phyloP scores from a whole-genome alignment of 2,113 vertebrate species.

The Archocentrus centrarchus region DNA sequence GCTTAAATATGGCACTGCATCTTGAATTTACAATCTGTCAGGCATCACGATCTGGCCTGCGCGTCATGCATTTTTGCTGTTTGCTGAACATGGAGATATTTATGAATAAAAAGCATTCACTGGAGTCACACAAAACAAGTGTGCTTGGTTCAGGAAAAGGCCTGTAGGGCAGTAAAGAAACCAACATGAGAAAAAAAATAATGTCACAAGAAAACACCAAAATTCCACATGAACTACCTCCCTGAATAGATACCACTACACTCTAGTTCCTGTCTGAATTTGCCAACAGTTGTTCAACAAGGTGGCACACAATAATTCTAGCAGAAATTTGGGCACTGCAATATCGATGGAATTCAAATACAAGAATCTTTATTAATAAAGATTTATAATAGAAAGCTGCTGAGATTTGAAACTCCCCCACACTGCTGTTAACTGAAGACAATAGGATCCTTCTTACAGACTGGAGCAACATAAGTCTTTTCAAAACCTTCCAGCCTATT shows the following conservation, averaged over 20 bases:
- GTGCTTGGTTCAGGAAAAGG: not conserved
- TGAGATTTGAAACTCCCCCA: slow-evolving; percentile 15
- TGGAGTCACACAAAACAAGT: slow-evolving; percentile 30
- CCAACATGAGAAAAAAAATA: slow-evolving; percentile 10
- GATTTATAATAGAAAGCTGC: slow-evolving; percentile 33
- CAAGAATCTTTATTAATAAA: slow-evolving; percentile 18
- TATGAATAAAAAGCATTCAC: slow-evolving; percentile 44
- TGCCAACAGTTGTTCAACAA: slow-evolving; percentile 45
- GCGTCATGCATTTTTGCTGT: slow-evolving; percentile 11
- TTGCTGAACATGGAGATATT: slow-evolving; percentile 28
- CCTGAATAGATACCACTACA: slow-evolving; percentile 17
- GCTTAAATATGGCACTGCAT: not conserved
- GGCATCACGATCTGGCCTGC: slow-evolving; percentile 2
- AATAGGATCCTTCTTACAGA: slow-evolving; percentile 41
- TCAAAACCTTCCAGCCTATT: slow-evolving; percentile 46
- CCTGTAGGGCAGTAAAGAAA: slow-evolving; percentile 18
- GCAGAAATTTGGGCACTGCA: not conserved
- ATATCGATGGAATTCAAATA: not conserved
- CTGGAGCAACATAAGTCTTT: slow-evolving; percentile 19
- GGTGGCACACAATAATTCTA: slow-evolving; percentile 43
- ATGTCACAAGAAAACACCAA: slow-evolving; percentile 49
- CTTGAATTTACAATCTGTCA: slow-evolving; percentile 33
- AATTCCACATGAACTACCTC: slow-evolving; percentile 16
- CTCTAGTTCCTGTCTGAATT: slow-evolving; percentile 15
- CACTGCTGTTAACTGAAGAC: slow-evolving; percentile 49